Base-by-base conservation (phyloP, 2,888 invertebrate species). In the Parnassius glacialis region DNA sequence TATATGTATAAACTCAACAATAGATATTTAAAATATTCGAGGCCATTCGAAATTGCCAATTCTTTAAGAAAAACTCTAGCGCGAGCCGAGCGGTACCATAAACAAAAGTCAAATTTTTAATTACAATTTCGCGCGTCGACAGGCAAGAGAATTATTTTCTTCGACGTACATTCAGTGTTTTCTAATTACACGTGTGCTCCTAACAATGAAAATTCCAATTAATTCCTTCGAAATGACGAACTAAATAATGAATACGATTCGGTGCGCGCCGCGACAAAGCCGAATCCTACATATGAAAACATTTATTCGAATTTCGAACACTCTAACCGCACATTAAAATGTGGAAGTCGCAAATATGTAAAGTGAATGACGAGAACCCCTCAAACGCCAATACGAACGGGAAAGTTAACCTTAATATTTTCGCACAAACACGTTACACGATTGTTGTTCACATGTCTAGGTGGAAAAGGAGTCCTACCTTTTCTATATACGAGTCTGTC, bases 181-280 rank as follows among this genome's bases (percentile, higher is more conserved):
- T 85, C 81, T 81, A 85, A 86, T 86, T 84, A 85, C 82, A 85
- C 79, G 79, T 83, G 80, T 78, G 78, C 80, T 75, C 70, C 76
- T 79, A 76, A 85, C 83, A 87, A 83, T 82, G 82, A 80, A 83
- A 85, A 85, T 83, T 85, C 79, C 84, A 85, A 87, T 87, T 86
- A 84, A 82, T 85, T 84, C 78, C 75, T 72, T 71, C 76, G 74
- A 78, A 78, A 78, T 74, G 75, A 70, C 70, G 77, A 78, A 82
- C 83, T 79, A 84, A 83, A 86, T 79, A 80, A 83, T 79, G 62
- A 62, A 58, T 61, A 41, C 50, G 53, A 47, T 44, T 55, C 57
- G 54, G 54, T 47, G 42, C 50, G 79, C 77, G 75, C 74, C 74
- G 73, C 70, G 78, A 80, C 80, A 79, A 78, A 82, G 76, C 78